Conservation (phyloP, 2,797 vertebrate species). For the Macroramphosus scolopax region DNA sequence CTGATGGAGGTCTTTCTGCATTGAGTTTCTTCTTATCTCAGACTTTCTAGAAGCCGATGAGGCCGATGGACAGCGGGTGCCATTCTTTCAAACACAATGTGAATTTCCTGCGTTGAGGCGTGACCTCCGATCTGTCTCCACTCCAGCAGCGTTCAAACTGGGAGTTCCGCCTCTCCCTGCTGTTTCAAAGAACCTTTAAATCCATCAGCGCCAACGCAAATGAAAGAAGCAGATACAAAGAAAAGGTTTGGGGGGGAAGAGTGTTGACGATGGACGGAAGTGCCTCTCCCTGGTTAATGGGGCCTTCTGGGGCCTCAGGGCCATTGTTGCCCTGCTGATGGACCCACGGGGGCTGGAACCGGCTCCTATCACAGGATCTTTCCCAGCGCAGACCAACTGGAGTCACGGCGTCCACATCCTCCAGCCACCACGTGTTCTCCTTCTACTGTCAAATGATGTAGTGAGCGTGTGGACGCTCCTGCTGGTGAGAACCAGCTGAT, state of each 20-base stretch:
- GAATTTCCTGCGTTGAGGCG: constrained; percentile 41
- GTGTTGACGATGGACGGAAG: constrained; percentile 44
- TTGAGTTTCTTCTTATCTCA: no score
- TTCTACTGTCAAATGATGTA: no score
- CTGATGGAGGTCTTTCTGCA: no score
- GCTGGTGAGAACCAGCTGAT: no score
- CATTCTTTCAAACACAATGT: constrained; percentile 55
- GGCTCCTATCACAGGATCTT: constrained; percentile 27
- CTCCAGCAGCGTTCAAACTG: neutral
- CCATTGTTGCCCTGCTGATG: constrained; percentile 29
- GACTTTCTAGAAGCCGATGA: no score
- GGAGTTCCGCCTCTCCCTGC: constrained; percentile 1
- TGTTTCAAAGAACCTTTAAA: constrained; percentile 29
- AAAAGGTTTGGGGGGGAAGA: constrained; percentile 14
- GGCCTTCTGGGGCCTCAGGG: constrained; percentile 7
- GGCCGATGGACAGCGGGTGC: no score
- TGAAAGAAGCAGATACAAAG: constrained; percentile 29
- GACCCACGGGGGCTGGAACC: constrained; percentile 1
- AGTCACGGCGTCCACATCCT: neutral
- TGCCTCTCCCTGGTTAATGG: constrained; percentile 50
- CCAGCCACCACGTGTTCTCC: neutral
- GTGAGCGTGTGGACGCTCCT: no score
- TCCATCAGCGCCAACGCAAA: constrained; percentile 20
- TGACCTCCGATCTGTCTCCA: constrained; percentile 8
- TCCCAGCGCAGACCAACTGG: no score